Evolutionary conservation across 1,140 invertebrate species (phyloP), one percentile per base, ranked within the genome.

Genomic region (Hyles euphorbiae): DNA sequence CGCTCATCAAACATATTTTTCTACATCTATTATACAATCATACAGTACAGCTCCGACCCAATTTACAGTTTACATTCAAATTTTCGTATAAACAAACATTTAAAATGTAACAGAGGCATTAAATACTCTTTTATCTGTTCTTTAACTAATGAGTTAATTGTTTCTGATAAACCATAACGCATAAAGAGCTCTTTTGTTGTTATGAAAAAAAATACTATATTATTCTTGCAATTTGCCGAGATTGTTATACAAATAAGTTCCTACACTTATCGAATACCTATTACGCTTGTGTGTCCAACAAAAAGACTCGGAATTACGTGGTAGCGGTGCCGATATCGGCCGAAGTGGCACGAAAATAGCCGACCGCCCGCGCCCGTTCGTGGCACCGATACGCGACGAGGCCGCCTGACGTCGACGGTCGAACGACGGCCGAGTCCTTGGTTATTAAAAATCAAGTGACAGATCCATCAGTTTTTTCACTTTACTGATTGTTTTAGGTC

Each of bases 401-500:
- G 61, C 56, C 47, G 46, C 11, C 3, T 62, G 51, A 63, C 61
- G 61, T 63, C 45, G 43, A 34, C 51, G 5, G 36, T 8, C 36
- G 22, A 22, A 44, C 44, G 12, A 51, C 33, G n/a, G 53, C 43
- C 53, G 57, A 63, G 61, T 63, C 61, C 61, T 63, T 63, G 61
- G 56, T 63, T 63, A 63, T 63, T 59, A 63, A 63, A 63, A 63
- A 63, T 44, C 52, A 63, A 63, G 56, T 59, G 56, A 63, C 56
- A 63, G 52, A 55, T 54, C 11, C 53, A 54, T 53, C 53, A 44
- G 36, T 32, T 34, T 47, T 34, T 58, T 10, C 49, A 51, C 50
- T 50, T 58, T 55, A 58, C 47, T 58, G 56, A 58, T 63, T 55
- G 56, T 47, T 55, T 58, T 61, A 61, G 60, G 60, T 56, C 60